Evolutionary conservation across 2,797 vertebrate species (phyloP), one percentile per base, ranked within the genome.

Genomic region (Peromyscus nudipes): DNA sequence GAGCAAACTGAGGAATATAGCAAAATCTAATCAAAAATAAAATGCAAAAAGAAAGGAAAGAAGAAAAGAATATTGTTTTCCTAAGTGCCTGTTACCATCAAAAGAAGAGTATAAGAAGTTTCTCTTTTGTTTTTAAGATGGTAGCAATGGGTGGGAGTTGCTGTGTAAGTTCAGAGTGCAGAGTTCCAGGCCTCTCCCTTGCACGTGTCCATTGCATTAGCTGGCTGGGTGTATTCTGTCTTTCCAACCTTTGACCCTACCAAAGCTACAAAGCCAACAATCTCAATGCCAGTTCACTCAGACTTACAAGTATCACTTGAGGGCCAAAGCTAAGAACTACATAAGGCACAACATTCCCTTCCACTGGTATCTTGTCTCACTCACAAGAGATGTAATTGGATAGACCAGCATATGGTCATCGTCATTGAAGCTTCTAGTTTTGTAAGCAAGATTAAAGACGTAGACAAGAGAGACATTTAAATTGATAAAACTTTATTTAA

Each of bases 281-380:
- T 88, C 87, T 92, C 67, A 69, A 11, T 65, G 46, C 62, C 49
- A 93, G 11, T 84, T 95, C 79, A 92, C 82, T 96, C 92, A 94
- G 91, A 95, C 95, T 97, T 97, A 95, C 95, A 92, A 96, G 92
- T 96, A 96, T 92, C 96, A 97, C 96, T 97, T 97, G 95, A 94
- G 96, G 94, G 94, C 79, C 97, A 92, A 94, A 97, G 82, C 34
- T 83, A 92, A 93, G 77, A 97, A 97, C 55, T 97, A 82, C 94
- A 37, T 94, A 73, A 85, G 95, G 25, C 27, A 79, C 75, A 96
- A n/a, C 55, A 83, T 91, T 87, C 82, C 96, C 95, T 90, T 29
- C 90, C 4, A 77, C 21, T 43, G 91, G 29, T 46, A 9, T 80
- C 9, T 89, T 81, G 40, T 86, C 40, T 64, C 19, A 12, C 21